Conservation (phyloP, 2,113 vertebrate genomes). For the Pagrus major region DNA sequence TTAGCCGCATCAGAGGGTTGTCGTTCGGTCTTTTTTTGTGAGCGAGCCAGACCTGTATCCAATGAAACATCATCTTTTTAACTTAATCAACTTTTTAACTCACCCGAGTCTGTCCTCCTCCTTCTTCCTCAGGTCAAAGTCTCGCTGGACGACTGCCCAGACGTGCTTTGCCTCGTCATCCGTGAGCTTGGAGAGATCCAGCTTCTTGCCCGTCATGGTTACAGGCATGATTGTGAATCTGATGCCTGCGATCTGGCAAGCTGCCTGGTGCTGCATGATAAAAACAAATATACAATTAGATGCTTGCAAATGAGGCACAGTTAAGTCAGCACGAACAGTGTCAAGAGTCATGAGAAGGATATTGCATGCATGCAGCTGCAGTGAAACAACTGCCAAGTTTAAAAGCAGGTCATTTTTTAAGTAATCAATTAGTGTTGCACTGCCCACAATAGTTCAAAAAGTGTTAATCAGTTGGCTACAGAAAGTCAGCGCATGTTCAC, state of each 20-base stretch:
- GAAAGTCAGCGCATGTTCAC: background rate
- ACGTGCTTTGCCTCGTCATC: conserved; percentile 94
- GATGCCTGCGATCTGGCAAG: background rate
- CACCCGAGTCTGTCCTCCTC: conserved; percentile 93
- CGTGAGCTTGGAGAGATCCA: conserved; percentile 94
- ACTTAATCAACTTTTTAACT: conserved; percentile 52
- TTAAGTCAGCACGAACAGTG: background rate
- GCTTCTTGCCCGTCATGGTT: conserved; percentile 83
- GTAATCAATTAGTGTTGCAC: background rate
- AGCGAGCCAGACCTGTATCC: background rate
- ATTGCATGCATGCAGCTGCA: background rate
- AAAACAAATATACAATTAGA: background rate
- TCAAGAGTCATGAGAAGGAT: background rate
- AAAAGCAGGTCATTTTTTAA: background rate
- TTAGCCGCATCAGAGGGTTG: background rate
- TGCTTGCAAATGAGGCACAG: background rate
- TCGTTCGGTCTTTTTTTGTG: background rate
- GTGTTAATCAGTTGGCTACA: background rate
- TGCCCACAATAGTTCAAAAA: background rate
- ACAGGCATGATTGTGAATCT: conserved; percentile 51
- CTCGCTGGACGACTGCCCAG: conserved; percentile 93
- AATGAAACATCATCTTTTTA: background rate
- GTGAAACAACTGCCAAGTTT: background rate
- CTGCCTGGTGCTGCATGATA: background rate
- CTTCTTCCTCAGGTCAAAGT: conserved; percentile 91